Evolutionary conservation across 2,797 vertebrate genomes (phyloP), one percentile per base, ranked within the genome.

Genomic region (Lates japonicus): DNA sequence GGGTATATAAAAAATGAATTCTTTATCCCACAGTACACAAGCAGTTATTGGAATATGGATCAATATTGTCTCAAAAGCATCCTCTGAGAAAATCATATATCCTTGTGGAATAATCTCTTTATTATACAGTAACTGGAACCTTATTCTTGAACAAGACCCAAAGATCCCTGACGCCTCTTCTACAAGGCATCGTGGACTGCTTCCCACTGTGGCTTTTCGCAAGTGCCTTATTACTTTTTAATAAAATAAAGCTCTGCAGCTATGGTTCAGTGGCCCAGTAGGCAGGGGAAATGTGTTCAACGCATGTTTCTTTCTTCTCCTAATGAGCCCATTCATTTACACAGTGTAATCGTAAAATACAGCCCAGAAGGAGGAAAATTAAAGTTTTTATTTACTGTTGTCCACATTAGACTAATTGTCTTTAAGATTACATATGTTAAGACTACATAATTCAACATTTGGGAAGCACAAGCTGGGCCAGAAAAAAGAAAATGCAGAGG

Each of bases 281-380:
- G 78, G 72, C 54, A 72, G 46, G 54, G 70, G 37, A 62, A 83
- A 82, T 77, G 71, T 84, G 82, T 88, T 80, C 33, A 51, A 76
- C 20, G 39, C 70, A 37, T 79, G 84, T 80, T 85, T 86, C 82
- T 76, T 66, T 87, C 80, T 88, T 69, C 52, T 48, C 78, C 49
- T 91, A 85, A 91, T 88, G 79, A 87, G 46, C 42, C 19, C 55
- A 83, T 88, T 89, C 48, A 83, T 89, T 89, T 79, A 83, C 60
- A 48, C 19, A 37, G 12, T 29, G 31, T 39, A 78, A 82, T 80
- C 57, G 70, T 31, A 70, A 72, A 44, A 39, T 16, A 72, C 33
- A 54, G 35, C 19, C 46, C 62, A 68, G 70, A 37, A 71, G 14
- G 54, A 37, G 58, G 59, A 37, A 42, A 51, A 14, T 5, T 20